These are phyloP conservation scores for Microchrysa polita DNA, from an alignment of 2,888 invertebrate species.

Conservation along the genomic window DNA sequence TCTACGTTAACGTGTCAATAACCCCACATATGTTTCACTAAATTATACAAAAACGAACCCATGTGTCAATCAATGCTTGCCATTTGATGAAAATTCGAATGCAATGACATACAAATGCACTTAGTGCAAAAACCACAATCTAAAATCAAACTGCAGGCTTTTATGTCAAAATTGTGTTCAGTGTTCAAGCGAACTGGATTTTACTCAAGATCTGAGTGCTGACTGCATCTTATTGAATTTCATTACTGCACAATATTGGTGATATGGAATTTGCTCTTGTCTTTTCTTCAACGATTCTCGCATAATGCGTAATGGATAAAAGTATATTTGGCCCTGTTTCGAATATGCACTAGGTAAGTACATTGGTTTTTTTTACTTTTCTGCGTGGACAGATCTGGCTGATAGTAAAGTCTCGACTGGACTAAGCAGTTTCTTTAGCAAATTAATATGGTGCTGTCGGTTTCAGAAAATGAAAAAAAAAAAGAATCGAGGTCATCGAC, in stretches of 20 bases:
- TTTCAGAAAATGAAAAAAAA: neutral
- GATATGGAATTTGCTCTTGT: constrained; percentile 27
- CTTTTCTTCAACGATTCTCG: constrained; percentile 1
- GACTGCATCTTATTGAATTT: constrained; percentile 27
- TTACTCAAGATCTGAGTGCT: constrained; percentile 19
- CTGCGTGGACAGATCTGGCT: too few relatives aligned
- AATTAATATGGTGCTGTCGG: neutral
- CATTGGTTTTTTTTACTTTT: too few relatives aligned
- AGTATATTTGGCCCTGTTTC: too few relatives aligned
- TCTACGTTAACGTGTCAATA: too few relatives aligned
- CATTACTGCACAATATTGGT: constrained; percentile 28
- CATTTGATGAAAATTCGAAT: constrained; percentile 7
- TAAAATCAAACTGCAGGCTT: neutral
- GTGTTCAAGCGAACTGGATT: constrained; percentile 22
- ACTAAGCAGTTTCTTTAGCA: neutral
- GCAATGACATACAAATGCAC: constrained; percentile 16
- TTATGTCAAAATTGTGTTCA: constrained; percentile 1
- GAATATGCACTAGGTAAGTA: too few relatives aligned
- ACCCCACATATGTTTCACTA: too few relatives aligned
- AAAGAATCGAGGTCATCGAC: constrained; percentile 12
- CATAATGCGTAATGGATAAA: too few relatives aligned
- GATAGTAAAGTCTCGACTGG: too few relatives aligned
- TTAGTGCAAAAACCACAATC: neutral
- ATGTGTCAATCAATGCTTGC: neutral
- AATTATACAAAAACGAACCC: too few relatives aligned